Evolutionary conservation across 2,797 vertebrate species (phyloP).

Genomic region (Poeciliopsis presidionis): DNA sequence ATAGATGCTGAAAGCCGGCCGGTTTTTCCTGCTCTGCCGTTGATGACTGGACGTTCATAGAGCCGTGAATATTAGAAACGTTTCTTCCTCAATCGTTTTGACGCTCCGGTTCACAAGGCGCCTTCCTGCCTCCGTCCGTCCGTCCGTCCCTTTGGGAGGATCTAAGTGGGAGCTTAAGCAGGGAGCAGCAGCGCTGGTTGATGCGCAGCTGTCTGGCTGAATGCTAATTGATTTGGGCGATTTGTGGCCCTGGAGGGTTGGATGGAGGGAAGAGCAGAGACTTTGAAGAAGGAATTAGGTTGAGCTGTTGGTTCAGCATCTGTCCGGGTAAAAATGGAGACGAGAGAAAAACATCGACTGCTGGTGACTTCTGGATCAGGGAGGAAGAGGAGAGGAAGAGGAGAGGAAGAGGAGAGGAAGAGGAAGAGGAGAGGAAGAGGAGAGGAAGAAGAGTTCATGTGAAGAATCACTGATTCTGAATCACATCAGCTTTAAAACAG

Average conservation of each 20-base stretch:
- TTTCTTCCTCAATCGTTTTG: slow-evolving; percentile 23
- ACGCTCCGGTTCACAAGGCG: slow-evolving; percentile 12
- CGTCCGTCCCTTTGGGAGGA: slow-evolving; percentile 37
- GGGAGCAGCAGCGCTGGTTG: slow-evolving; percentile 11
- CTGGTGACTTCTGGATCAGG: slow-evolving; percentile 8
- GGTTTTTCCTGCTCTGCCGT: background rate
- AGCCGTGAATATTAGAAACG: slow-evolving; percentile 18
- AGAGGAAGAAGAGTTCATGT: background rate
- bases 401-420: background rate
- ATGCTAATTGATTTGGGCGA: slow-evolving; percentile 38
- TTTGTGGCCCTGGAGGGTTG: slow-evolving; percentile 11
- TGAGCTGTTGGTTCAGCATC: background rate
- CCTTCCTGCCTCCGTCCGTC: slow-evolving; percentile 14
- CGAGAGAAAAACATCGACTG: background rate
- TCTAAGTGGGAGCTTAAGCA: slow-evolving; percentile 47
- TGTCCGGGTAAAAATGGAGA: slow-evolving; percentile 11
- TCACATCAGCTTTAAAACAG: background rate
- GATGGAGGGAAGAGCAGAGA: background rate
- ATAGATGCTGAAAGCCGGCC: background rate
- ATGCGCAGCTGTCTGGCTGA: slow-evolving; percentile 24
- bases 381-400: background rate
- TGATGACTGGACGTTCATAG: background rate
- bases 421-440: background rate
- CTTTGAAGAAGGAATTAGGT: slow-evolving; percentile 1
- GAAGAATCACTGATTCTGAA: background rate